Evolutionary conservation across 2,888 invertebrate species (phyloP).

Genomic region (Drosophila mimetica): DNA sequence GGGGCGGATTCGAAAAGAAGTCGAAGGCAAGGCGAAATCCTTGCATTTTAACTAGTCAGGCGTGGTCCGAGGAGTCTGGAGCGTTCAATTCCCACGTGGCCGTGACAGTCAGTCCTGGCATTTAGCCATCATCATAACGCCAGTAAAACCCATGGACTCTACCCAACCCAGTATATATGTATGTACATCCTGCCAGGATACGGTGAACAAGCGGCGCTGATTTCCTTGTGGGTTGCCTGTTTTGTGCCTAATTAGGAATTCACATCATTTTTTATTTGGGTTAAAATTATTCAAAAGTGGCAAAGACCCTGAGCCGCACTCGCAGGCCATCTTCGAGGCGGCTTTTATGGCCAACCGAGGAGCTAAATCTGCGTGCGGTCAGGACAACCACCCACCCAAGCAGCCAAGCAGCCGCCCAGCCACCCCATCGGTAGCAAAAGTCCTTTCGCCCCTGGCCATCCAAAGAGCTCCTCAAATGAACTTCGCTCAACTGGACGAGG

Average conservation of each 20-base stretch:
- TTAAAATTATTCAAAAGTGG: conserved; percentile 84
- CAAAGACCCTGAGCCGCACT: conserved; percentile 48
- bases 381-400: conserved; percentile 1
- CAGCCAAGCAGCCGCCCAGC: background rate
- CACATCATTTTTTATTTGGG: conserved; percentile 85
- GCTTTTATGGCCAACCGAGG: conserved; percentile 45
- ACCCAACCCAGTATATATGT: conserved; percentile 2
- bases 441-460: conserved; percentile 24
- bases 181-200: background rate
- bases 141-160: conserved; percentile 23
- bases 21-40: conserved; percentile 56
- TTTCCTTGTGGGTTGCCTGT: conserved; percentile 49
- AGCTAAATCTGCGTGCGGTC: conserved; percentile 54
- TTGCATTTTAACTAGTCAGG: conserved; percentile 78
- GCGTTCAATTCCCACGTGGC: conserved; percentile 74
- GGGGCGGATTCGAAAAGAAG: conserved; percentile 19
- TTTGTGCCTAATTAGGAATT: conserved; percentile 84
- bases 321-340: conserved; percentile 20
- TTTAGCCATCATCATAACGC: conserved; percentile 79
- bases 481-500: conserved; percentile 23
- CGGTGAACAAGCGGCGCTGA: conserved; percentile 70
- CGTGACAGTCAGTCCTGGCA: conserved; percentile 68
- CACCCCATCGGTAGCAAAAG: background rate
- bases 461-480: conserved; percentile 49
- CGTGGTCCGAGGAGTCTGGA: conserved; percentile 66